Evolutionary conservation across 2,888 invertebrate species (phyloP).

Genomic region (Melinaea menophilus): DNA sequence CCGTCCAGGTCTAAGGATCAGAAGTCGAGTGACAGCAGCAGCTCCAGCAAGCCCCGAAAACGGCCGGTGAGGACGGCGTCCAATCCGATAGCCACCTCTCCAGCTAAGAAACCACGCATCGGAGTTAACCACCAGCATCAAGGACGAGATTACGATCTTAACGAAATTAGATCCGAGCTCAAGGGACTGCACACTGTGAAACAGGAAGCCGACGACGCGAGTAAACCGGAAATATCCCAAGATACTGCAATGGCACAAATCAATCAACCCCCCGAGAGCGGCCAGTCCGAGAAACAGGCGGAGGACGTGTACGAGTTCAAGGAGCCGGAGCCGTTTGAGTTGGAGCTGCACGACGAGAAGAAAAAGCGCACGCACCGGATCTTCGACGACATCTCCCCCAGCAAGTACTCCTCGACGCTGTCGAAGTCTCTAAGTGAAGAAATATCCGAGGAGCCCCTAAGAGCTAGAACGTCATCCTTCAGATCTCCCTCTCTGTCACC

Average conservation of each 20-base stretch:
- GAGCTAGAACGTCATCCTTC: slow-evolving; percentile 51
- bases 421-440: slow-evolving; percentile 77
- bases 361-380: slow-evolving; percentile 73
- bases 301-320: slow-evolving; percentile 92
- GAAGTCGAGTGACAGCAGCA: slow-evolving; percentile 65
- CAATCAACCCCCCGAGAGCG: slow-evolving; percentile 42
- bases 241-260: slow-evolving; percentile 39
- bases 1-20: slow-evolving; percentile 60
- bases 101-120: slow-evolving; percentile 59
- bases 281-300: slow-evolving; percentile 60
- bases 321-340: slow-evolving; percentile 92
- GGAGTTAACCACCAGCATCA: slow-evolving; percentile 51
- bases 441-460: slow-evolving; percentile 68
- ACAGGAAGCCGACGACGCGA: slow-evolving; percentile 62
- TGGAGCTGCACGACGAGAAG: slow-evolving; percentile 82
- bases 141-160: slow-evolving; percentile 87
- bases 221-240: slow-evolving; percentile 52
- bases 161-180: slow-evolving; percentile 89
- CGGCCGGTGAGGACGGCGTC: slow-evolving; percentile 58
- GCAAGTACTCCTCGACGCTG: slow-evolving; percentile 66
- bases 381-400: slow-evolving; percentile 73
- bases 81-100: slow-evolving; percentile 55
- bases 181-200: slow-evolving; percentile 83
- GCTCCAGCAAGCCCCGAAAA: slow-evolving; percentile 65
- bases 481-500: slow-evolving; percentile 69